Base-by-base conservation (phyloP, 2,113 vertebrate genomes). In the Solea senegalensis region DNA sequence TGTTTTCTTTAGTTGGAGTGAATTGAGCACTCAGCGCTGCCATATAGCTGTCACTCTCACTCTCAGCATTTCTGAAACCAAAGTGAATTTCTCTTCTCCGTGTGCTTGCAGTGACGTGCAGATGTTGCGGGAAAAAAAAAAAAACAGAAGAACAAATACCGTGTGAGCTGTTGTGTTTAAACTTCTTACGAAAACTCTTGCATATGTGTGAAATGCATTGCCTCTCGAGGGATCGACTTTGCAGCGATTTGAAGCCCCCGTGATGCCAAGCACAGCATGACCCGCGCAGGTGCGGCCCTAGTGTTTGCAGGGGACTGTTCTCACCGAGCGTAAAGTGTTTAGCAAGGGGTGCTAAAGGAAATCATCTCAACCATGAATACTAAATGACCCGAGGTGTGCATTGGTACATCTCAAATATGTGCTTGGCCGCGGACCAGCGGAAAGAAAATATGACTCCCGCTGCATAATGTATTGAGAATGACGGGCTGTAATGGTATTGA, bases 121-220 rank as follows among this genome's bases (percentile, higher is more conserved):
- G 21, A 21, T 21, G 21, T 21, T 21, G 21, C 21, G 21, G n/a
- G n/a, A n/a, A n/a, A n/a, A n/a, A n/a, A n/a, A 21, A 21, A 21
- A 21, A 21, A 21, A 53, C 16, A 8, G 9, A 7, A 53, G 27
- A 34, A 34, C 34, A 34, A 34, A 2, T 34, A 4, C 34, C 2
- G 34, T 34, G 2, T 34, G 34, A 34, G 26, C 12, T 28, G 53
- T 14, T 55, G 53, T 34, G 34, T 34, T 34, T 34, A 1, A 34
- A 34, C 34, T 64, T 27, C 56, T 49, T 46, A 15, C 34, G 15
- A 27, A 48, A 40, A 52, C 48, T 39, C 1, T 67, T 68, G 61
- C 59, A 60, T n/a, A 65, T 41, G 62, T 71, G 50, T 57, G 61
- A 50, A 53, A 80, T 84, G 88, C 89, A 92, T 91, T 89, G 66